These are phyloP conservation scores for Australoheros scitulus DNA, from an alignment of 2,113 vertebrate species.

Conservation along the genomic window DNA sequence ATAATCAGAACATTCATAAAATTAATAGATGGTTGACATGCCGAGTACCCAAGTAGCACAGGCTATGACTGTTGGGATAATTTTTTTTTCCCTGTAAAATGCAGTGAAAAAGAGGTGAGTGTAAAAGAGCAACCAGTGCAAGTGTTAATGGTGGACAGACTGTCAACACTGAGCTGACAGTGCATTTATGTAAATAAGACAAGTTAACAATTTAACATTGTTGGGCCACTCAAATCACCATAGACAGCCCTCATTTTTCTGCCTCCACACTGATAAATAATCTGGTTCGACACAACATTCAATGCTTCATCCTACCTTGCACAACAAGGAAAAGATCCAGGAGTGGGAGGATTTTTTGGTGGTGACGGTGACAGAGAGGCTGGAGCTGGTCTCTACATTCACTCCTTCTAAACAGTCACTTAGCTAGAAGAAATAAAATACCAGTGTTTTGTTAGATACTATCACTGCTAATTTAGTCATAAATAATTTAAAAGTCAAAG, in stretches of 20 bases:
- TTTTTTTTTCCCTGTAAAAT: neutral
- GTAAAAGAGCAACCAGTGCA: neutral
- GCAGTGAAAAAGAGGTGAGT: neutral
- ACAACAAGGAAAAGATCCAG: conserved; percentile 96
- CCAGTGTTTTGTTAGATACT: neutral
- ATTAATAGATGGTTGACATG: neutral
- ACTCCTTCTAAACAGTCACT: conserved; percentile 96
- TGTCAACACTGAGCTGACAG: neutral
- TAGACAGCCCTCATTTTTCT: neutral
- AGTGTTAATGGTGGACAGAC: neutral
- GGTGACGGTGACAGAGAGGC: conserved; percentile 92
- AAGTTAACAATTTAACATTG: neutral
- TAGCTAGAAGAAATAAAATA: conserved; percentile 78
- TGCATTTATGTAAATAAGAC: neutral
- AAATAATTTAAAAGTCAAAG: neutral
- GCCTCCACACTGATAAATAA: neutral
- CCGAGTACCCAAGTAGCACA: neutral
- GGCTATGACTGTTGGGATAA: neutral
- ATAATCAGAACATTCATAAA: neutral
- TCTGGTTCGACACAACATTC: neutral
- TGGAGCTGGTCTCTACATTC: conserved; percentile 90
- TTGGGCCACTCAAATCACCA: neutral
- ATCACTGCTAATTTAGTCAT: neutral
- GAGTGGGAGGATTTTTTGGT: conserved; percentile 95
- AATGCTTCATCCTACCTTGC: conserved; percentile 85